A percentile compares a stretch with the other conserved stretches of the same genome.
Evolutionary conservation across 2,888 invertebrate genomes (phyloP).

Genomic region (Tineola bisselliella): DNA sequence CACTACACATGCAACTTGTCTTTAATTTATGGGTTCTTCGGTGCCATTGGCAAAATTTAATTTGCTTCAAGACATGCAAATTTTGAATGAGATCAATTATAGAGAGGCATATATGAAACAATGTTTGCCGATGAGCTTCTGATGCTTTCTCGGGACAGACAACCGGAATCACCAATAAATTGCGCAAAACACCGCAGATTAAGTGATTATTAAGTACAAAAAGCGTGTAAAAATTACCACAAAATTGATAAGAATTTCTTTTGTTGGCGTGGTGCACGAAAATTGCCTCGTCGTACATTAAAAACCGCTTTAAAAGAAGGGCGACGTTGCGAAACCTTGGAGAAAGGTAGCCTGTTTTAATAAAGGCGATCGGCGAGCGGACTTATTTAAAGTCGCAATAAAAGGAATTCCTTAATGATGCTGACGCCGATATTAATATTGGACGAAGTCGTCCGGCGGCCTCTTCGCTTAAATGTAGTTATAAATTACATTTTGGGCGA

Average conservation of each 20-base stretch:
- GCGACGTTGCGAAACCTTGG: slow-evolving; percentile 54
- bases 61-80: not conserved
- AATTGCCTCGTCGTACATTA: slow-evolving; percentile 32
- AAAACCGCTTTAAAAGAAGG: slow-evolving; percentile 48
- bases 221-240: slow-evolving; percentile 36
- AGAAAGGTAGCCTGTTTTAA: slow-evolving; percentile 60
- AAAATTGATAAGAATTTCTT: slow-evolving; percentile 46
- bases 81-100: not conserved
- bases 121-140: slow-evolving; percentile 32
- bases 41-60: not conserved
- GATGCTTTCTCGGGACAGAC: slow-evolving; percentile 24
- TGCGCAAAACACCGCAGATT: slow-evolving; percentile 37
- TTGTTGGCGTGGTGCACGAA: slow-evolving; percentile 35
- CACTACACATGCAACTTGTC: not conserved
- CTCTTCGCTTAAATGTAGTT: slow-evolving; percentile 54
- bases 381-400: slow-evolving; percentile 65
- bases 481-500: slow-evolving; percentile 39
- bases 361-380: slow-evolving; percentile 49
- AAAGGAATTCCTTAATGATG: slow-evolving; percentile 67
- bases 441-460: slow-evolving; percentile 40
- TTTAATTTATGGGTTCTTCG: not conserved
- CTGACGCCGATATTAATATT: slow-evolving; percentile 60
- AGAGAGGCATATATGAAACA: not conserved
- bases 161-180: slow-evolving; percentile 30
- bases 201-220: slow-evolving; percentile 46